Evolutionary conservation across 35 echinoderm and acorn worm species (phyloP), one percentile per base, ranked within the genome.

Genomic region (Anneissia japonica): DNA sequence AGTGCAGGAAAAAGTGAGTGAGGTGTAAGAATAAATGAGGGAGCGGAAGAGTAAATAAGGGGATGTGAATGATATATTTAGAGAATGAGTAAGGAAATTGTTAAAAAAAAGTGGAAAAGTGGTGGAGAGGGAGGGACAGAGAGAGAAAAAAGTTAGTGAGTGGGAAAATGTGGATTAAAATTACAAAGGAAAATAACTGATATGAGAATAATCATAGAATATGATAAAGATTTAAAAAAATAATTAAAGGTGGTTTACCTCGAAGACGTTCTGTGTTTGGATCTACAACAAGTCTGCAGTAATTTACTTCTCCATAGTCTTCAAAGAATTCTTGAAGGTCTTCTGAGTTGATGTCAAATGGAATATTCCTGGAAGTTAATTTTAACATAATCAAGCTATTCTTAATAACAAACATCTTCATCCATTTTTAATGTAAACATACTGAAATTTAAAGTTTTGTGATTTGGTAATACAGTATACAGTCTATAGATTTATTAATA

Each of bases 231-330:
- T 32, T 34, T 79, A 23, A 46, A 83, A 83, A 81, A 81, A 13
- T 26, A 28, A 3, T 86, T n/a, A 28, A 76, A 74, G 34, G 4
- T 32, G 72, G 13, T 38, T 82, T 89, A 93, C 92, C 92, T 89
- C 82, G 85, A 26, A 87, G 85, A 55, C 89, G 92, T 79, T 93
- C 92, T 33, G 92, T 93, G 77, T 79, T 78, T 37, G 43, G 82
- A 74, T 93, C 92, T 0, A 89, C 46, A 0, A 90, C 87, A 32
- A 93, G 36, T 56, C 79, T 89, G 31, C 87, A 81, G 11, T 86
- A 89, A 19, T 55, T 74, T 26, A 93, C 31, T 37, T 89, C 35
- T 1, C 92, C 92, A 77, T 89, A 93, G 9, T 87, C 74, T 21
- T 43, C 37, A 74, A 93, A 93, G 19, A 86, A 32, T 26, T 86